A percentile compares a stretch with the other conserved stretches of the same genome.
Conservation (phyloP, 2,888 invertebrate genomes). For the Bugulina stolonifera region DNA sequence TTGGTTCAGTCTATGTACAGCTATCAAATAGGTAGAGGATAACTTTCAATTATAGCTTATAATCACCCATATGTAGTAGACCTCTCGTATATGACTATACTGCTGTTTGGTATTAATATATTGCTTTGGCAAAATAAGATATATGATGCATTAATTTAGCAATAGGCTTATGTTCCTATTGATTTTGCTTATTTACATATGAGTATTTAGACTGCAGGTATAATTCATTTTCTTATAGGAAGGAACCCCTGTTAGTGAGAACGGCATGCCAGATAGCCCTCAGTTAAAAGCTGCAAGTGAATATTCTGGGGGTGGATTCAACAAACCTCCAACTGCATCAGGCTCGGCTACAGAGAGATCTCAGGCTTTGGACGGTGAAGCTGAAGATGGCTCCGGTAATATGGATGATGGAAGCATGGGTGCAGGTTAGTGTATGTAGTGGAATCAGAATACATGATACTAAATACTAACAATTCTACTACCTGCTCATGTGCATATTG, state of each 20-base stretch:
- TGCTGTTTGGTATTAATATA: too few relatives aligned
- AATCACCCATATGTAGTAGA: too few relatives aligned
- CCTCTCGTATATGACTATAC: too few relatives aligned
- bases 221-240: neutral
- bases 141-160: neutral
- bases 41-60: too few relatives aligned
- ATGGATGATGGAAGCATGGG: neutral
- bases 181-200: neutral
- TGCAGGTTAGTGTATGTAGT: constrained; percentile 20
- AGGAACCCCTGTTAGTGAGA: constrained; percentile 9
- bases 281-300: neutral
- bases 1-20: too few relatives aligned
- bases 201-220: neutral
- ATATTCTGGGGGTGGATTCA: neutral
- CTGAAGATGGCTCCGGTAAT: neutral
- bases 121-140: too few relatives aligned
- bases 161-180: neutral
- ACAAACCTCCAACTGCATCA: neutral
- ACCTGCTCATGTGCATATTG: too few relatives aligned
- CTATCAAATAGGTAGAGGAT: too few relatives aligned
- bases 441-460: too few relatives aligned
- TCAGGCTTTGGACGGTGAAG: neutral
- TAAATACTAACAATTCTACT: too few relatives aligned
- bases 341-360: neutral
- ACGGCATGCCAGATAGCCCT: constrained; percentile 14